phyloP scores from a whole-genome alignment of 1,140 invertebrate genomes.

The Venturia canescens region DNA sequence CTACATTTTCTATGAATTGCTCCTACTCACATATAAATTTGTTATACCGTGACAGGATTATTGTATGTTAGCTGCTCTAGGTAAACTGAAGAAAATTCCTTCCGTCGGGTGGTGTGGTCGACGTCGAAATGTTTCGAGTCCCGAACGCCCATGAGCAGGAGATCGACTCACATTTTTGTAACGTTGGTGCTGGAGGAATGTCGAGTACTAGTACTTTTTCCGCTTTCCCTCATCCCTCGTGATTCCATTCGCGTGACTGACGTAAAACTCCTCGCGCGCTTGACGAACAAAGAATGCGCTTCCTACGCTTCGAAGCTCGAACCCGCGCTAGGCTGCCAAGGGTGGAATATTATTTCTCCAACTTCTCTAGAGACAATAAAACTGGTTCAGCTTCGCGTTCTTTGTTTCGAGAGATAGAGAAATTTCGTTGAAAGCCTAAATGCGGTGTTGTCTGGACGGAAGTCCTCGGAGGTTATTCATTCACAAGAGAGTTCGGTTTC shows the following conservation, averaged over 20 bases:
- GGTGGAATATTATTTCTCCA: slow-evolving; percentile 4
- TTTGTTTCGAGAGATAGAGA: background rate
- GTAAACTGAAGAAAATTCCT: slow-evolving; percentile 8
- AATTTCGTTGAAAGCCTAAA: background rate
- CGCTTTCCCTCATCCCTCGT: background rate
- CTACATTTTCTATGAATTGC: background rate
- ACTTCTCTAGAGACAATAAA: slow-evolving; percentile 3
- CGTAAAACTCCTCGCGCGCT: background rate
- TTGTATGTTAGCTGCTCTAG: background rate
- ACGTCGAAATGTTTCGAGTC: slow-evolving; percentile 1
- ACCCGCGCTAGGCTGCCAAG: background rate
- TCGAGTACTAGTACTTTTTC: slow-evolving; percentile 21
- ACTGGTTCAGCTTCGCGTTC: background rate
- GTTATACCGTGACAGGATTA: background rate
- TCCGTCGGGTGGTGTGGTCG: background rate
- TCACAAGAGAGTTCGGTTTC: too few relatives aligned
- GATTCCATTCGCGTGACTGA: slow-evolving; percentile 22
- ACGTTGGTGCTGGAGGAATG: background rate
- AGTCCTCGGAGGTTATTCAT: background rate
- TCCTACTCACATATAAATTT: background rate
- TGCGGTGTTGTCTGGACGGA: background rate
- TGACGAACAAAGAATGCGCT: slow-evolving; percentile 30
- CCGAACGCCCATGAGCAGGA: background rate
- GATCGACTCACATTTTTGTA: slow-evolving; percentile 26
- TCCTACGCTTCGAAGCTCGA: background rate